These are phyloP conservation scores for Tamandua tetradactyla DNA, from an alignment of 2,797 vertebrate genomes.

Conservation along the genomic window DNA sequence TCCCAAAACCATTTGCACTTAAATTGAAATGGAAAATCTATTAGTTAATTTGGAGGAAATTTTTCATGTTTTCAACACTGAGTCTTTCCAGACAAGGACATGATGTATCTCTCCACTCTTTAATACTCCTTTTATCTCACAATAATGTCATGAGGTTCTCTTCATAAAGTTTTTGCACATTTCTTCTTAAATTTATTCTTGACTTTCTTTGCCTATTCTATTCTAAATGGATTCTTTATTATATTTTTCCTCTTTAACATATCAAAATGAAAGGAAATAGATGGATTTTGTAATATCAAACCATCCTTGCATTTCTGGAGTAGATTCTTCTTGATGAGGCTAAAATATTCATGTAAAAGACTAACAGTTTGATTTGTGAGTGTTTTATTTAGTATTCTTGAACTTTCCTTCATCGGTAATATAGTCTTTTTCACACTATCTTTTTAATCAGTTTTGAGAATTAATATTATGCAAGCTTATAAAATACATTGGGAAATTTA, in stretches of 20 bases:
- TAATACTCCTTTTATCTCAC: not conserved
- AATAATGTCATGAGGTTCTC: accelerated
- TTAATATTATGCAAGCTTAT: not conserved
- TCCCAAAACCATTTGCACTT: accelerated
- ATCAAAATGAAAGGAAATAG: not conserved
- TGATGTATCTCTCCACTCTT: accelerated
- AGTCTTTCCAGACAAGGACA: accelerated
- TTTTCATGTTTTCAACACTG: not conserved
- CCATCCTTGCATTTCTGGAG: not conserved
- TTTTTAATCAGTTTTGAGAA: not conserved
- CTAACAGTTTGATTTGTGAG: not conserved
- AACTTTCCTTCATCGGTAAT: not conserved
- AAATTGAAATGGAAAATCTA: not conserved
- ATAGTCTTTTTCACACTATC: not conserved
- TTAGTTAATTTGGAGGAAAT: not conserved
- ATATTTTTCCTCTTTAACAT: not conserved
- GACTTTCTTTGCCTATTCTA: not conserved
- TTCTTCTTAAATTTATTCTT: not conserved
- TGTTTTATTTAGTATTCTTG: not conserved
- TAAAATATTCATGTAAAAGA: accelerated
- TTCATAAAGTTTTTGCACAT: accelerated
- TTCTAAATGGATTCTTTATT: not conserved
- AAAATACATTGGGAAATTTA: not conserved
- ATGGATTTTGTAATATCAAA: not conserved
- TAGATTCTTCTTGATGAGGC: not conserved